phyloP scores from a whole-genome alignment of 2,113 vertebrate genomes.

The Shinisaurus crocodilurus region DNA sequence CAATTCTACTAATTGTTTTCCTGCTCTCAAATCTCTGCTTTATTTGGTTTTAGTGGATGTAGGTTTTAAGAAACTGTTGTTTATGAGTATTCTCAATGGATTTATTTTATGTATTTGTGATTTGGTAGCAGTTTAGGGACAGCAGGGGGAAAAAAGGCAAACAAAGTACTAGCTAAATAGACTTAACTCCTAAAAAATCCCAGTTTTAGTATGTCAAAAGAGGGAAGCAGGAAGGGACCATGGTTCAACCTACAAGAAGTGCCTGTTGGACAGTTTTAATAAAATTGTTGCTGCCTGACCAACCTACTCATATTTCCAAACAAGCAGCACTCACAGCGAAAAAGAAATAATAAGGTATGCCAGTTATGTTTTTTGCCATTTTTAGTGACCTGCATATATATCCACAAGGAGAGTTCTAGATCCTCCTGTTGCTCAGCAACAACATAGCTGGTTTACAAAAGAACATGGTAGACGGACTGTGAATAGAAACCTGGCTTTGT shows the following conservation, averaged over 20 bases:
- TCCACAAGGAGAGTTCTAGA: background rate
- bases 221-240: background rate
- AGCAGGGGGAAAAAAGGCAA: background rate
- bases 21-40: background rate
- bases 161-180: background rate
- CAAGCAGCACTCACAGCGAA: background rate
- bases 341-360: background rate
- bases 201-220: background rate
- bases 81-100: background rate
- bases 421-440: slow-evolving; percentile 21
- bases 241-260: background rate
- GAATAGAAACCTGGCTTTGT: slow-evolving; percentile 10
- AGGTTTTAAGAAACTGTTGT: background rate
- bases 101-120: background rate
- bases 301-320: background rate
- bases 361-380: background rate
- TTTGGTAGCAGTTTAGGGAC: background rate
- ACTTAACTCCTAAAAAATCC: background rate
- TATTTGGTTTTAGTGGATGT: background rate
- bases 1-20: too few relatives aligned
- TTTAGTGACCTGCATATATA: slow-evolving; percentile 25
- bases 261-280: background rate
- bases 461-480: background rate
- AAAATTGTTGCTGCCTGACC: background rate
- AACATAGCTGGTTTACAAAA: background rate